A percentile compares a stretch with the other conserved stretches of the same genome.
Conservation (phyloP, 2,797 vertebrate genomes). For the Clarias pachynema region DNA sequence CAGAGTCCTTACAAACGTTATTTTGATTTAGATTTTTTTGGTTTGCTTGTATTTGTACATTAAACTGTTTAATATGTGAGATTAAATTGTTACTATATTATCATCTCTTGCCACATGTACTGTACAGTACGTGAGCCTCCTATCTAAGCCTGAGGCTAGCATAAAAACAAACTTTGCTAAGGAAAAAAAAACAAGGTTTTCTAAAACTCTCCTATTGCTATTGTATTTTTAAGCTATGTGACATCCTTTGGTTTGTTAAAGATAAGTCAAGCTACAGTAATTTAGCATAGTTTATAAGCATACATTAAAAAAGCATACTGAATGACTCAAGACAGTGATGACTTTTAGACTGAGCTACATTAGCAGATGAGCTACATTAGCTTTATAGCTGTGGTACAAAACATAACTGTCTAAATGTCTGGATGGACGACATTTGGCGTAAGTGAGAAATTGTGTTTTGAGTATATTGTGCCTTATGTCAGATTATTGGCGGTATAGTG, state of each 20-base stretch:
- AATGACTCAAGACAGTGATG: not conserved
- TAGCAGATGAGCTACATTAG: not conserved
- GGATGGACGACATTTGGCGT: not conserved
- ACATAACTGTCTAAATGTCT: not conserved
- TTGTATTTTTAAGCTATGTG: not conserved
- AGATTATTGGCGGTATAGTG: too few species aligned
- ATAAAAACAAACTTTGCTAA: not conserved
- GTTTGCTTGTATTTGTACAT: not conserved
- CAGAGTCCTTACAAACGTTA: not conserved
- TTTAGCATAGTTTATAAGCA: too few species aligned
- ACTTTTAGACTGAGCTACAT: not conserved
- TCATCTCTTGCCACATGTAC: not conserved
- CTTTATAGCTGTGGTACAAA: not conserved
- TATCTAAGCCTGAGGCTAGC: not conserved
- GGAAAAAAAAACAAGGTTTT: too few species aligned
- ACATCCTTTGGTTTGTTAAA: not conserved
- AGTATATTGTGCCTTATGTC: not conserved
- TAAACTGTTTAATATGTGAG: not conserved
- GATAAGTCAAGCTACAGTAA: not conserved
- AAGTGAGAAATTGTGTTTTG: not conserved
- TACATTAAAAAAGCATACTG: too few species aligned
- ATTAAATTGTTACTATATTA: not conserved
- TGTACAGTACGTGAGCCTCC: not conserved
- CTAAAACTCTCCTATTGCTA: not conserved
- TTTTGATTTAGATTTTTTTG: not conserved